Conservation (phyloP, 2,888 invertebrate genomes). For the Eupeodes luniger region DNA sequence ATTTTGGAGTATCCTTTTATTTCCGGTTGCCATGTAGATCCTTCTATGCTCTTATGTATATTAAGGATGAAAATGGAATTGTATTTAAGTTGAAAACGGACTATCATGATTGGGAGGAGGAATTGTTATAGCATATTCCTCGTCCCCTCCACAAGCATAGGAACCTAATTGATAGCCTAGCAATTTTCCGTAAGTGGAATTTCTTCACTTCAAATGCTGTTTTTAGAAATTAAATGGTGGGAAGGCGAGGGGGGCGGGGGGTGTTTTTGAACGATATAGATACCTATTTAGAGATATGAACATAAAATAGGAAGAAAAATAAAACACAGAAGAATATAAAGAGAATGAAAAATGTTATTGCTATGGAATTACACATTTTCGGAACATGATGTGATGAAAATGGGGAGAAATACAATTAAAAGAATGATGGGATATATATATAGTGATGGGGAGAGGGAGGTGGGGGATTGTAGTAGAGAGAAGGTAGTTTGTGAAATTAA, state of each 20-base stretch:
- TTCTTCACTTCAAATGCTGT: slow-evolving; percentile 71
- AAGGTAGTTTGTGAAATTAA: not conserved
- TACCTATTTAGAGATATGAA: slow-evolving; percentile 2
- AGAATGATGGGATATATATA: not conserved
- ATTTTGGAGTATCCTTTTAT: slow-evolving; percentile 73
- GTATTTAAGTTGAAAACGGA: slow-evolving; percentile 62
- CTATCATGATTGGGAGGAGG: slow-evolving; percentile 59
- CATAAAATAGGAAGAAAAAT: not conserved
- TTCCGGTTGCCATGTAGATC: slow-evolving; percentile 60
- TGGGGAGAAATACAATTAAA: slow-evolving; percentile 11
- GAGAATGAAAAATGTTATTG: slow-evolving; percentile 52
- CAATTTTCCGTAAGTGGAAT: slow-evolving; percentile 73
- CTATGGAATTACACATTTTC: slow-evolving; percentile 56
- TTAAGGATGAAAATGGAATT: slow-evolving; percentile 70
- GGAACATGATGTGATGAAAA: slow-evolving; percentile 45
- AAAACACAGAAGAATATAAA: no score
- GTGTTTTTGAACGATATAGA: not conserved
- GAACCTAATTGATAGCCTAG: slow-evolving; percentile 69
- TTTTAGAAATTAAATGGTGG: slow-evolving; percentile 42
- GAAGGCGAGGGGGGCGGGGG: not conserved
- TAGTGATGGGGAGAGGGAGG: not conserved
- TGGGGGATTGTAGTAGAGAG: no score
- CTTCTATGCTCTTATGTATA: slow-evolving; percentile 7
- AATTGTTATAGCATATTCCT: slow-evolving; percentile 65
- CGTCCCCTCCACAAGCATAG: slow-evolving; percentile 35